phyloP scores from a whole-genome alignment of 35 echinoderm and acorn worm genomes.

The Ophiothrix spiculata region DNA sequence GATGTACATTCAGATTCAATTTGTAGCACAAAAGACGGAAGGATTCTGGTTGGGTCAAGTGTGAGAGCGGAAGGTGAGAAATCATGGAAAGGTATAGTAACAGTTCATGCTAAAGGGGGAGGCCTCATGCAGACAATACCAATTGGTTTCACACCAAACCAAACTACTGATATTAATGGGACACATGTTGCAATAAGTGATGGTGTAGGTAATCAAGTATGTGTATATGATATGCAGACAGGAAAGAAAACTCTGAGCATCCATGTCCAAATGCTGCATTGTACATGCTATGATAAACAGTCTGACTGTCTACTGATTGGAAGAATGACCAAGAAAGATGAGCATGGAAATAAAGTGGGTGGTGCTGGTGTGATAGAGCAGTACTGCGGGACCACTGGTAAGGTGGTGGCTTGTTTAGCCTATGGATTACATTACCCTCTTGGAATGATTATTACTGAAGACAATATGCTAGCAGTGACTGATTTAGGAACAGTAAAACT shows the following conservation, averaged over 20 bases:
- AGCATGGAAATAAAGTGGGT: background rate
- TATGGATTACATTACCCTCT: background rate
- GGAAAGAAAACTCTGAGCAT: background rate
- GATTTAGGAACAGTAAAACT: background rate
- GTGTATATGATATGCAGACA: background rate
- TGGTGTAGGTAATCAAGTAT: background rate
- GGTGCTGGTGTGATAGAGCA: background rate
- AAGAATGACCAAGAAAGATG: background rate
- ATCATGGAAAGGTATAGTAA: background rate
- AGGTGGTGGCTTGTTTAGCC: background rate
- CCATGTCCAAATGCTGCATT: background rate
- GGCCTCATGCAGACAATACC: background rate
- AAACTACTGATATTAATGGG: background rate
- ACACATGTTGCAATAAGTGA: background rate
- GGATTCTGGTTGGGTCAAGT: background rate
- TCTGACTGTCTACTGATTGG: background rate
- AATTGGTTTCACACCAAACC: background rate
- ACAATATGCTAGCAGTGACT: background rate
- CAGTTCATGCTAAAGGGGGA: background rate
- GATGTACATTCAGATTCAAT: background rate
- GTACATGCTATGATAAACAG: background rate
- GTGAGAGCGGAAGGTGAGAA: background rate
- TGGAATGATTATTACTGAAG: background rate
- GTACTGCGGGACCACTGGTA: background rate
- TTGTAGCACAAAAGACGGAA: background rate